Evolutionary conservation across 2,797 vertebrate species (phyloP).

Genomic region (Spondyliosoma cantharus): DNA sequence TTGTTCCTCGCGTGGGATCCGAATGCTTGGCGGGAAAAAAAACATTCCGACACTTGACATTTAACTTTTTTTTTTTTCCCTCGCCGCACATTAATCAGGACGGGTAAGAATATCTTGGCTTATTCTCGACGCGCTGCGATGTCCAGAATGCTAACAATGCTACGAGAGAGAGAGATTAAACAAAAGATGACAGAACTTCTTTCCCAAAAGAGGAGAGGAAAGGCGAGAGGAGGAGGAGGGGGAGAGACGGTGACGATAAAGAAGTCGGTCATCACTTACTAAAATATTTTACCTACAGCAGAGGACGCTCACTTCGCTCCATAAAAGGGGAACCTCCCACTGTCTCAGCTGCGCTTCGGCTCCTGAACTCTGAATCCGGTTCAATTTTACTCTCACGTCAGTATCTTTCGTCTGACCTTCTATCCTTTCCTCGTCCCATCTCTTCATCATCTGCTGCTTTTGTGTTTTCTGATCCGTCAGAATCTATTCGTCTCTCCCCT

Average conservation of each 20-base stretch:
- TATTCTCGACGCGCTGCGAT: background rate
- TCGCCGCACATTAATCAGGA: slow-evolving; percentile 26
- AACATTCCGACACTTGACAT: slow-evolving; percentile 64
- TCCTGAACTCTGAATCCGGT: background rate
- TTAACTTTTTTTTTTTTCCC: slow-evolving; percentile 44
- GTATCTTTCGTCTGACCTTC: background rate
- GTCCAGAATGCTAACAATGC: slow-evolving; percentile 26
- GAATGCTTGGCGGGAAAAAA: slow-evolving; percentile 44
- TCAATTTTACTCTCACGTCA: slow-evolving; percentile 1
- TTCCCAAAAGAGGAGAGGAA: slow-evolving; percentile 7
- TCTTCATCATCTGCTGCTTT: slow-evolving; percentile 20
- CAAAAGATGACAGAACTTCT: background rate
- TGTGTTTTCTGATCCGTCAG: slow-evolving; percentile 48
- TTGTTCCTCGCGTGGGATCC: slow-evolving; percentile 46
- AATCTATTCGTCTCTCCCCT: slow-evolving; percentile 23
- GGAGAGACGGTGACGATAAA: slow-evolving; percentile 8
- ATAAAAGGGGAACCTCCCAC: slow-evolving; percentile 49
- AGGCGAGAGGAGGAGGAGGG: background rate
- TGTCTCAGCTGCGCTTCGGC: background rate
- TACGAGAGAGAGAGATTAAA: background rate
- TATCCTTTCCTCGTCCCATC: background rate
- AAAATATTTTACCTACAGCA: slow-evolving; percentile 20
- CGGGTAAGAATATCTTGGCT: slow-evolving; percentile 12
- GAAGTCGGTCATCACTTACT: slow-evolving; percentile 19
- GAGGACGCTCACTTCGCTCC: slow-evolving; percentile 35